phyloP scores from a whole-genome alignment of 2,888 invertebrate species.

The Eupsilia transversa region DNA sequence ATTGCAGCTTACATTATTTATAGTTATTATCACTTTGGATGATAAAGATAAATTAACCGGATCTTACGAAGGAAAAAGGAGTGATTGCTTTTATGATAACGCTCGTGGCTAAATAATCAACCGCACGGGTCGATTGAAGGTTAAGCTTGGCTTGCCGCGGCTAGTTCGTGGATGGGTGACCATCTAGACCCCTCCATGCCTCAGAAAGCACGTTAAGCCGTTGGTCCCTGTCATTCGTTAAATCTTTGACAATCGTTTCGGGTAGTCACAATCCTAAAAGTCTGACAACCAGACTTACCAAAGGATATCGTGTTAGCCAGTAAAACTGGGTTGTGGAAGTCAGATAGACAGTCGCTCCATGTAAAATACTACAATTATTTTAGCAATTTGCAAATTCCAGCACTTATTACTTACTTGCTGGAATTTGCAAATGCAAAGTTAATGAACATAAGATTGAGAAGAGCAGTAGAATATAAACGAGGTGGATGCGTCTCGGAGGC shows the following conservation, averaged over 20 bases:
- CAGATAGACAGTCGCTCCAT: no score
- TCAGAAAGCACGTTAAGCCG: not conserved
- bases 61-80: not conserved
- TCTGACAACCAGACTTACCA: no score
- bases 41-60: not conserved
- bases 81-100: not conserved
- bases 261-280: no score
- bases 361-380: no score
- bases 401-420: no score
- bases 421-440: constrained; percentile 35
- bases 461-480: constrained; percentile 40
- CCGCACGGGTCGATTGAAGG: not conserved
- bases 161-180: not conserved
- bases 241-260: no score
- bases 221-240: no score
- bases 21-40: not conserved
- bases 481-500: constrained; percentile 26
- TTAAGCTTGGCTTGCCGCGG: not conserved
- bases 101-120: not conserved
- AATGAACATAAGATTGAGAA: constrained; percentile 41
- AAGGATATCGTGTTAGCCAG: no score
- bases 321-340: no score
- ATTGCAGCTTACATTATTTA: not conserved
- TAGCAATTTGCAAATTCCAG: no score
- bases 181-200: not conserved